Base-by-base conservation (phyloP, 2,888 invertebrate species). In the Eristalis arbustorum region DNA sequence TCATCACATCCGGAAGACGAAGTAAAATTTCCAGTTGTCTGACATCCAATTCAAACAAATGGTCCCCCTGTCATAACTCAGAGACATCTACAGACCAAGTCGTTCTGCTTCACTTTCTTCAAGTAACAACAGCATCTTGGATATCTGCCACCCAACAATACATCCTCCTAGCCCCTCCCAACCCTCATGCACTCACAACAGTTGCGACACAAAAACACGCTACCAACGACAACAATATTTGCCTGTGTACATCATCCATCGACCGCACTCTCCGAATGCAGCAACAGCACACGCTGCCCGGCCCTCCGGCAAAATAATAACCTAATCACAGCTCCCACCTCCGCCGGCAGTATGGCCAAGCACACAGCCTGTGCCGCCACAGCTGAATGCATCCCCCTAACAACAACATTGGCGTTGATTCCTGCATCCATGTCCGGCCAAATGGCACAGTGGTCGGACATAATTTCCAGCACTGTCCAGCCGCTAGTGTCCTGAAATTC, bases 371-470 rank as follows among this genome's bases (percentile, higher is more conserved):
- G 63, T 18, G 8, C 34, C n/a, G 59, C 69, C 49, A 56, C 63
- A 63, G 37, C 61, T 62, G 72, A 75, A 68, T 34, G 69, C 67
- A 84, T 49, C 49, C 18, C 49, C 28, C 72, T 23, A 63, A 57
- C 74, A 67, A 66, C 64, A 67, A 66, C 64, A 10, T 80, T 66
- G 73, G 75, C 74, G 75, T 49, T 64, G 81, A 68, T 74, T 66
- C 69, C 57, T 63, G 74, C 57, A 67, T 57, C 40, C 82, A 75
- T 87, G 87, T 87, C 78, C 78, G 72, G 67, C 87, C 87, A 87
- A 83, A 87, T 87, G 87, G 71, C 75, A 72, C 87, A 68, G 87
- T 75, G 83, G 82, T 87, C 22, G 74, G 66, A 79, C 83, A 87
- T 83, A 71, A 87, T 83, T 82, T 79, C 62, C 85, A 37, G 64